A percentile compares a stretch with the other conserved stretches of the same genome.
These are phyloP conservation scores for Stegostoma tigrinum DNA, from an alignment of 2,113 vertebrate species.

Conservation along the genomic window DNA sequence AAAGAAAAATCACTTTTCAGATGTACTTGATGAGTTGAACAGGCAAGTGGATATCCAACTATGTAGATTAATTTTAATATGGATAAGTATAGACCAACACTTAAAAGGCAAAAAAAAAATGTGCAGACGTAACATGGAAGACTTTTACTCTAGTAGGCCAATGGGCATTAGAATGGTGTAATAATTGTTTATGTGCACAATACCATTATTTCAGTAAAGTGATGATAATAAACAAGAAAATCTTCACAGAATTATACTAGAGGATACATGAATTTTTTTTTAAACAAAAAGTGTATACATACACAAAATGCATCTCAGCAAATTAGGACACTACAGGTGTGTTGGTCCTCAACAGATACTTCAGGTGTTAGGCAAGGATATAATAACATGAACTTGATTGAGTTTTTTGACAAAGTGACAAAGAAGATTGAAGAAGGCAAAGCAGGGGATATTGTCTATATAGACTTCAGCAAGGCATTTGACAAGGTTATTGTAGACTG, in stretches of 20 bases:
- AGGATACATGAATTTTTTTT: not conserved
- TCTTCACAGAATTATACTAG: not conserved
- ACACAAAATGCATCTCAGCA: too few relatives aligned
- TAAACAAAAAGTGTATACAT: not conserved
- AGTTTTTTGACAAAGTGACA: too few relatives aligned
- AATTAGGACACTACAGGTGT: too few relatives aligned
- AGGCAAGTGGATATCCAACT: not conserved
- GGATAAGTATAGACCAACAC: not conserved
- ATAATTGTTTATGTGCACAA: not conserved
- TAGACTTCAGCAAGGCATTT: too few relatives aligned
- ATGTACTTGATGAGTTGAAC: not conserved
- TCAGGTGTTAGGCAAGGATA: too few relatives aligned
- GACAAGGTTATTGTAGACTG: too few relatives aligned
- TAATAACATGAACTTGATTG: too few relatives aligned
- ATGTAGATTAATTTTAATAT: not conserved
- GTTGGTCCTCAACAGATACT: too few relatives aligned
- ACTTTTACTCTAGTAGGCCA: not conserved
- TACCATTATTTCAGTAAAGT: not conserved
- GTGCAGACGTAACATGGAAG: not conserved
- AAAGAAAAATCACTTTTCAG: not conserved
- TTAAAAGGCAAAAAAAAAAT: not conserved
- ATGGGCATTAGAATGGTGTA: too few relatives aligned
- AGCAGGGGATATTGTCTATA: too few relatives aligned
- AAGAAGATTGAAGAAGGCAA: too few relatives aligned
- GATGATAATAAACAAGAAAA: too few relatives aligned